phyloP scores from a whole-genome alignment of 1,140 invertebrate species.

The Dreissena polymorpha region DNA sequence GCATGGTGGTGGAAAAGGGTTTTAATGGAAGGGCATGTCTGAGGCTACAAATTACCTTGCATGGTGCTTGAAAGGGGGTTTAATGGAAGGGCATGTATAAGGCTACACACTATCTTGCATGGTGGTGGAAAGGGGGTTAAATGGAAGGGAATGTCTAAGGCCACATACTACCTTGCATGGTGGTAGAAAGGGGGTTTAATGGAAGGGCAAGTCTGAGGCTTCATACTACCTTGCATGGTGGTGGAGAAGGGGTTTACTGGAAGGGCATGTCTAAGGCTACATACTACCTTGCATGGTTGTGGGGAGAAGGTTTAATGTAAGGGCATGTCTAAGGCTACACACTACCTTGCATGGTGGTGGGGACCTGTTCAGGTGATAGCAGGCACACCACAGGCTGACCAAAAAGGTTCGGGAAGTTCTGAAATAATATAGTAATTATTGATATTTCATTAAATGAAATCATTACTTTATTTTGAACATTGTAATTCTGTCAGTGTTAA shows the following conservation, averaged over 20 bases:
- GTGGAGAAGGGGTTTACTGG: conserved; percentile 82
- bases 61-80: conserved; percentile 83
- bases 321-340: no score
- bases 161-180: conserved; percentile 86
- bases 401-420: conserved; percentile 94
- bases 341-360: conserved; percentile 89
- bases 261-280: no score
- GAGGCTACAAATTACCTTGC: conserved; percentile 83
- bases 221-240: conserved; percentile 87
- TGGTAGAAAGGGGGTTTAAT: conserved; percentile 81
- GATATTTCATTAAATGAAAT: no score
- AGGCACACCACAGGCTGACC: conserved; percentile 96
- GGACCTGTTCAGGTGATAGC: conserved; percentile 95
- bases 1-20: conserved; percentile 86
- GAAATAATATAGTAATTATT: conserved; percentile 52
- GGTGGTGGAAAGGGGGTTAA: conserved; percentile 82
- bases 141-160: no score
- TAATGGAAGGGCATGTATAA: no score
- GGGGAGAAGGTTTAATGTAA: conserved; percentile 81
- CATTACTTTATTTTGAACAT: no score
- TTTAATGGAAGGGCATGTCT: no score
- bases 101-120: conserved; percentile 86
- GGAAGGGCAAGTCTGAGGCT: no score
- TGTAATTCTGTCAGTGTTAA: no score
- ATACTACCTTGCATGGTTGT: conserved; percentile 88